Percentiles rank a stretch among this genome's conserved stretches.
phyloP scores from a whole-genome alignment of 2,113 vertebrate species.

The Laticauda colubrina region DNA sequence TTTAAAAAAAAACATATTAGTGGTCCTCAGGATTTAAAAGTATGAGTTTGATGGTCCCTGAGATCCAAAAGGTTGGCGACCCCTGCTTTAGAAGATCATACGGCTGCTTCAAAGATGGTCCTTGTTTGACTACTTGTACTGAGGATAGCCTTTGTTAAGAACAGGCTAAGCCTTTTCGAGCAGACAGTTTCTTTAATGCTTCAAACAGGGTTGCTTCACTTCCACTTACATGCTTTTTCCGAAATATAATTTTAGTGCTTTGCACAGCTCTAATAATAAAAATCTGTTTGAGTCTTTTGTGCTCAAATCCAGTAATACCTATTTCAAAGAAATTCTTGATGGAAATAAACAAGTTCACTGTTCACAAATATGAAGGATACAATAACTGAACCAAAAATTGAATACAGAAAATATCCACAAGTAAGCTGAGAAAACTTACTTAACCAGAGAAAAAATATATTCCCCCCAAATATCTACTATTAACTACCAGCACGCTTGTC shows the following conservation, averaged over 20 bases:
- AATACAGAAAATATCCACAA: not conserved
- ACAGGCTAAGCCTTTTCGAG: not conserved
- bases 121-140: not conserved
- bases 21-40: no score
- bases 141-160: not conserved
- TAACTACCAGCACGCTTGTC: conserved; percentile 4
- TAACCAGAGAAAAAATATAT: conserved; percentile 49
- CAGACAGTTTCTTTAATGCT: not conserved
- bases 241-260: not conserved
- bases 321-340: not conserved
- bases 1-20: no score
- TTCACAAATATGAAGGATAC: not conserved
- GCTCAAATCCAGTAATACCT: not conserved
- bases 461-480: not conserved
- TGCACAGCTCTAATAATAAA: not conserved
- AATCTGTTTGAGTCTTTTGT: not conserved
- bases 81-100: not conserved
- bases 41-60: no score
- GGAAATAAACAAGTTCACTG: not conserved
- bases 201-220: not conserved
- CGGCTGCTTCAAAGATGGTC: not conserved
- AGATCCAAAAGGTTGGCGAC: no score
- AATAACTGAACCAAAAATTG: not conserved
- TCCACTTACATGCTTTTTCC: not conserved
- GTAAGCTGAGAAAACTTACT: not conserved